A percentile compares a stretch with the other conserved stretches of the same genome.
Conservation (phyloP, 2,113 vertebrate species). For the Xiphorhynchus elegans region DNA sequence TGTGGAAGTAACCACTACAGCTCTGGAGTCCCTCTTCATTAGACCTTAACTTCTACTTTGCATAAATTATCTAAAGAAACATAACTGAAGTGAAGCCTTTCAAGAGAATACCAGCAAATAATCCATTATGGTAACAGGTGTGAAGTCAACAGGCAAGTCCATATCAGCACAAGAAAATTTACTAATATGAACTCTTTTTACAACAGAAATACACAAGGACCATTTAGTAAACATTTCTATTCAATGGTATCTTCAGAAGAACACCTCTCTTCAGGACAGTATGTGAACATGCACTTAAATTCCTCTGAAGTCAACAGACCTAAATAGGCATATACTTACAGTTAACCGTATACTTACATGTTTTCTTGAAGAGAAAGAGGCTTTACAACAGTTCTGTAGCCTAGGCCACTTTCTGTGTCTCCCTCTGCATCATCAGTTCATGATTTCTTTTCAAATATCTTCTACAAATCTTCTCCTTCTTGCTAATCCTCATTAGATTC, state of each 20-base stretch:
- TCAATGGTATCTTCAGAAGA: neutral
- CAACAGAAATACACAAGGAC: neutral
- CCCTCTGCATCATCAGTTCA: neutral
- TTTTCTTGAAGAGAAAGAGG: neutral
- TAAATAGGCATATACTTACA: neutral
- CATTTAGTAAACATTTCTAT: neutral
- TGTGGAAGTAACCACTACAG: neutral
- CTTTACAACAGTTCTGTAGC: neutral
- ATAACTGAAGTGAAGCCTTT: neutral
- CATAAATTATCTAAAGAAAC: neutral
- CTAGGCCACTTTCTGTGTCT: neutral
- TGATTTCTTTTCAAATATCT: neutral
- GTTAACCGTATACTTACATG: neutral
- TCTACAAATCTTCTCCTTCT: neutral
- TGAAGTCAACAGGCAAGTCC: neutral
- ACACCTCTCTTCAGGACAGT: neutral
- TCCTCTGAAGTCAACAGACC: neutral
- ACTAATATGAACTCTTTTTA: slow-evolving; percentile 31
- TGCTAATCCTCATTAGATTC: neutral
- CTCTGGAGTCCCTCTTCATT: neutral
- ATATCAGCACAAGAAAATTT: slow-evolving; percentile 20
- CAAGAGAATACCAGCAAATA: neutral
- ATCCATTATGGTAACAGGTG: neutral
- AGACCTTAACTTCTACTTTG: neutral
- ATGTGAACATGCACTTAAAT: neutral